Conservation (phyloP, 2,888 invertebrate species). For the Philopedon plagiatum region DNA sequence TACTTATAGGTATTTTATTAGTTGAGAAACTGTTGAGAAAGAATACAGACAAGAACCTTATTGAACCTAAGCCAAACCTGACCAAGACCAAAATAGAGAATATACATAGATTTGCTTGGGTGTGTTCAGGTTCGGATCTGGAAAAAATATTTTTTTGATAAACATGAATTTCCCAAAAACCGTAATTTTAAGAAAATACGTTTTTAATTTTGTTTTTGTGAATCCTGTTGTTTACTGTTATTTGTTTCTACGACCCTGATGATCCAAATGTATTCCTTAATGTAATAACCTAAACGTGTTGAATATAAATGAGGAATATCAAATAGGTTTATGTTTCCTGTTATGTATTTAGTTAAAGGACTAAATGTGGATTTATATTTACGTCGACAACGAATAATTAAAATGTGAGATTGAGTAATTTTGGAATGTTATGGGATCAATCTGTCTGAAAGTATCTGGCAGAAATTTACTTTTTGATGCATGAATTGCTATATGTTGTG, state of each 20-base stretch:
- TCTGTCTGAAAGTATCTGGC: not conserved
- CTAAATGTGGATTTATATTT: constrained; percentile 25
- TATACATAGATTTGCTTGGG: too few species aligned
- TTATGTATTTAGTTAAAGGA: constrained; percentile 19
- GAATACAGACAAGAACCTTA: too few species aligned
- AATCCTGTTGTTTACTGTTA: not conserved
- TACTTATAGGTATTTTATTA: too few species aligned
- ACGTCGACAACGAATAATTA: constrained; percentile 25
- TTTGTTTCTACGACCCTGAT: constrained; percentile 11
- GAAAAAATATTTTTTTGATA: too few species aligned
- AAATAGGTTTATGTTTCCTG: constrained; percentile 36
- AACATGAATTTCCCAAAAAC: too few species aligned
- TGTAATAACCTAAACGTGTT: constrained; percentile 32
- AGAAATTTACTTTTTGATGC: not conserved
- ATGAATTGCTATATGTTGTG: too few species aligned
- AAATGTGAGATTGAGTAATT: constrained; percentile 14
- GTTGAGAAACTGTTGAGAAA: too few species aligned
- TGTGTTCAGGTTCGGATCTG: too few species aligned
- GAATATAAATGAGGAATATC: constrained; percentile 36
- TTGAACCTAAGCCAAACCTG: too few species aligned
- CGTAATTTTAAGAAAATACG: too few species aligned
- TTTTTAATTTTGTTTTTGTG: too few species aligned
- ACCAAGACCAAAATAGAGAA: too few species aligned
- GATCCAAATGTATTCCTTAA: constrained; percentile 28
- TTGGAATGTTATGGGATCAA: constrained; percentile 1